Evolutionary conservation across 2,888 invertebrate genomes (phyloP).

Genomic region (Acrobasis suavella): DNA sequence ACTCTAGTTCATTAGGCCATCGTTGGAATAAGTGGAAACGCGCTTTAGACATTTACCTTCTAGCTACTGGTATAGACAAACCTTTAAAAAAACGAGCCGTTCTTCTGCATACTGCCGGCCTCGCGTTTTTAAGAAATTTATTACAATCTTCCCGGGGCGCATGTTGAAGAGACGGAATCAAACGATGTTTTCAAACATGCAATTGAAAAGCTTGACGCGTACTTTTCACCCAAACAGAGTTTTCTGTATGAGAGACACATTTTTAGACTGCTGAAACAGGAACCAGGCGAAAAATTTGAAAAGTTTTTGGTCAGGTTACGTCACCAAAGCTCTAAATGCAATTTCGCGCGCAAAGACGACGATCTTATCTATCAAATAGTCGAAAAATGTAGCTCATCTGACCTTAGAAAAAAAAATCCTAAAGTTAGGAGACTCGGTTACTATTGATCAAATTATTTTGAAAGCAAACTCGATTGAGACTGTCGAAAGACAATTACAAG

Average conservation of each 20-base stretch:
- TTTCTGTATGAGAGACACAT: constrained; percentile 25
- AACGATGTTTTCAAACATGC: constrained; percentile 4
- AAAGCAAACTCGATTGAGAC: constrained; percentile 8
- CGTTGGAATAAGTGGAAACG: not conserved
- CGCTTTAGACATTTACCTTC: not conserved
- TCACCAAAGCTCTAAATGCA: constrained; percentile 5
- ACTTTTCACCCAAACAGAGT: constrained; percentile 18
- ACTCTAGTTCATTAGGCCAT: not conserved
- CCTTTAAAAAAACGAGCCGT: not conserved
- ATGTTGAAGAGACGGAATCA: not conserved
- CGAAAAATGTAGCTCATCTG: not conserved
- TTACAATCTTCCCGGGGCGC: not conserved
- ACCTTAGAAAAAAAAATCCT: not conserved
- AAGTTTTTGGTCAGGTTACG: constrained; percentile 1
- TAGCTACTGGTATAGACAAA: not conserved
- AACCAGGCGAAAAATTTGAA: not conserved
- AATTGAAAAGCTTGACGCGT: constrained; percentile 1
- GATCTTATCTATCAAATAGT: constrained; percentile 4
- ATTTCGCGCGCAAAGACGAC: not conserved
- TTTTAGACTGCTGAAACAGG: constrained; percentile 3
- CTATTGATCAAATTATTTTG: not conserved
- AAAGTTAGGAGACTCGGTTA: no score
- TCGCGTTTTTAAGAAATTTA: not conserved
- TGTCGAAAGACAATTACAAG: constrained; percentile 4
- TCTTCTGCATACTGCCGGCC: not conserved